phyloP scores from a whole-genome alignment of 1,140 invertebrate species.

The Caenorhabditis elegans region DNA sequence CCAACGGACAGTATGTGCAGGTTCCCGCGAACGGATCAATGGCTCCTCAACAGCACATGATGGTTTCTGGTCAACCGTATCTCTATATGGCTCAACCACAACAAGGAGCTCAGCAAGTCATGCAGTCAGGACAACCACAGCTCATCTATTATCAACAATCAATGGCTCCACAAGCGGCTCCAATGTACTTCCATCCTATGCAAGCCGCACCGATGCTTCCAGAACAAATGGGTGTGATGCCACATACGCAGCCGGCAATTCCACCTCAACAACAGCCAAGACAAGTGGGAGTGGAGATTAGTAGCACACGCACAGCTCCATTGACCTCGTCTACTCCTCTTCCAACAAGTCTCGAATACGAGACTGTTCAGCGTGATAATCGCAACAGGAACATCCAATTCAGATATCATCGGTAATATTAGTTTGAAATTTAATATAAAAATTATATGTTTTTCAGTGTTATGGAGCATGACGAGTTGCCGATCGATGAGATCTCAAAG shows the following conservation, averaged over 20 bases:
- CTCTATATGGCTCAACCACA: constrained; percentile 14
- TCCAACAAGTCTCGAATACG: neutral
- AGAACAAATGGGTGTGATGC: neutral
- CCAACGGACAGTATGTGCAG: neutral
- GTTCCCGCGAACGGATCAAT: neutral
- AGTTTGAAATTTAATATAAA: neutral
- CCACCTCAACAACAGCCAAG: neutral
- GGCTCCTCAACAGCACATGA: neutral
- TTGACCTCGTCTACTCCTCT: constrained; percentile 1
- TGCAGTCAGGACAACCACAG: neutral
- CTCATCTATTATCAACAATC: constrained; percentile 1
- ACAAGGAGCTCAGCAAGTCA: neutral
- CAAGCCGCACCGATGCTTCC: neutral
- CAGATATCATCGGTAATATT: neutral
- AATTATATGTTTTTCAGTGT: neutral
- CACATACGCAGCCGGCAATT: neutral
- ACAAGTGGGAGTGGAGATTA: neutral
- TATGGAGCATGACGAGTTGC: constrained; percentile 12
- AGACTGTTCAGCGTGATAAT: neutral
- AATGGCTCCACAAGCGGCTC: neutral
- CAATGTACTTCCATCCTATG: constrained; percentile 8
- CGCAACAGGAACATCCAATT: constrained; percentile 1
- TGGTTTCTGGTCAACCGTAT: neutral
- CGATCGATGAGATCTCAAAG: neutral
- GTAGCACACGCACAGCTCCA: neutral